Evolutionary conservation across 2,797 vertebrate species (phyloP), one percentile per base, ranked within the genome.

Genomic region (Sylvia borin): DNA sequence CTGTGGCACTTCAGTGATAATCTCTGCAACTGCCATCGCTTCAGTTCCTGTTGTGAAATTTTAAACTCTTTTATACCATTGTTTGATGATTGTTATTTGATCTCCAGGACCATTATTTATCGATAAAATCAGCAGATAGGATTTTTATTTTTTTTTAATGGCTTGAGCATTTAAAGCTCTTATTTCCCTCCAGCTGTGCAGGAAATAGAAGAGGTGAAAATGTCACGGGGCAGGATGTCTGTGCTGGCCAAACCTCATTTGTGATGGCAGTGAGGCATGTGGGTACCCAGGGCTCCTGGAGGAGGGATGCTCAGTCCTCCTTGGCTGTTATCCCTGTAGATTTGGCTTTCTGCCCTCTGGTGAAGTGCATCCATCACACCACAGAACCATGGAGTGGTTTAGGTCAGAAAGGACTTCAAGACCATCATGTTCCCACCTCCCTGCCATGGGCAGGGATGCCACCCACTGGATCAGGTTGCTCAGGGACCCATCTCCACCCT

Each of bases 201-300:
- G 36, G 25, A 64, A 89, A 76, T 15, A 4, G 11, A n/a, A 74
- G 64, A 48, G 0, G 13, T 58, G 70, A 58, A 22, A 24, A 29
- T 14, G 62, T 10, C 31, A 3, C 14, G 43, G 76, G 38, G 31
- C 18, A 29, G 21, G 5, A 20, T 2, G 3, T 17, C 10, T 20
- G 48, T 50, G 48, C 26, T 38, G 57, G 19, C 32, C 77, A 70
- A 50, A 9, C 11, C 43, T 32, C 0, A 0, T 43, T n/a, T 24
- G 4, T 0, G 0, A 6, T 36, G 71, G 38, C 62, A 86, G 48
- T 38, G 17, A n/a, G 6, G 13, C 4, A 0, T 6, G 19, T 6
- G 25, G 26, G 11, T 22, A n/a, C 15, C 21, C 42, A 11, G 7
- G 32, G 36, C 17, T 45, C 27, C 18, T 32, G 45, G n/a, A 48